Evolutionary conservation across 2,113 vertebrate genomes (phyloP), one percentile per base, ranked within the genome.

Genomic region (Syngnathus scovelli): DNA sequence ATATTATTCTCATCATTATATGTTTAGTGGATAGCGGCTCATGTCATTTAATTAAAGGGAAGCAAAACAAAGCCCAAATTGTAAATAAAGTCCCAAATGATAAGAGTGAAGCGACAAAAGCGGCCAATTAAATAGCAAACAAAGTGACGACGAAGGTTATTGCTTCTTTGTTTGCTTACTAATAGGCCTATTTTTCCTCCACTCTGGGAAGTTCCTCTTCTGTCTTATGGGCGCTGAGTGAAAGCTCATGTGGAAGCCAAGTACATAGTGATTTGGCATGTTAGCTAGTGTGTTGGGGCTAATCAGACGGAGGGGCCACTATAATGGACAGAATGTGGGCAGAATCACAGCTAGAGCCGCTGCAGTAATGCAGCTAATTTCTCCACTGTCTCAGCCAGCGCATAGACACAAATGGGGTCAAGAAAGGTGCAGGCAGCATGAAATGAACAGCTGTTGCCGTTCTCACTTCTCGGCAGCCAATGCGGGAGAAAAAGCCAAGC

Each of bases 301-400:
- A 95, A 95, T 98, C 95, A 98, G 94, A 94, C 92, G 93, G 78
- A 90, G 95, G 93, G 95, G 94, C 93, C 92, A 92, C 90, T 90
- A 91, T 98, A 98, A 98, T 98, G 94, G 94, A 95, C 93, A 93
- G 95, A 96, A 98, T 98, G 93, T 94, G 94, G 94, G 94, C 93
- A 92, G 91, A 94, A 96, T 95, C 96, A 98, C 96, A 98, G 94
- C 93, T 92, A 94, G 94, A 92, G 91, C 87, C 89, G 89, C 88
- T 83, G 86, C 88, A 81, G 92, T 90, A 98, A 98, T 98, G 91
- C 86, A 94, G 92, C 95, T 98, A 96, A 97, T 98, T 98, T 92
- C 92, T 94, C 92, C 90, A 92, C 93, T 93, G 93, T 92, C 93
- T 95, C 87, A 82, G 81, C 90, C 85, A 89, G 88, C 93, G 92